Base-by-base conservation (phyloP, 2,797 vertebrate genomes). In the Pseudopleuronectes americanus region DNA sequence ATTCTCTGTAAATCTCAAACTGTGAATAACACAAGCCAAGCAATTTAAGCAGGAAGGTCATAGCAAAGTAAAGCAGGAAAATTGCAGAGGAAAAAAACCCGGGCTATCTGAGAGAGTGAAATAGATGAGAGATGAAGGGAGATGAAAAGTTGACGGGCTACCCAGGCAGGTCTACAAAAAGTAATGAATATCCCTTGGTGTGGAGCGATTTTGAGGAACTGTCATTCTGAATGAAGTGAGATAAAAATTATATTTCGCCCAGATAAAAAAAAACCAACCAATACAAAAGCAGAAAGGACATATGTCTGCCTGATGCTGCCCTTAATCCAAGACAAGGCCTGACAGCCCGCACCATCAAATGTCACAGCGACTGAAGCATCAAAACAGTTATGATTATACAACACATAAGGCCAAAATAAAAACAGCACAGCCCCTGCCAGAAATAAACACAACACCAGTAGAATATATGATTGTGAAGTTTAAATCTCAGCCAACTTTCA, bases 21-120 rank as follows among this genome's bases (percentile, higher is more conserved):
- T 93, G 92, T 93, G 93, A 94, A 94, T 93, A 94, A 94, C 93
- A 93, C 90, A 91, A 94, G 92, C 90, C 89, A 92, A 92, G 93
- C 93, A 94, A 93, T 94, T 93, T 94, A 92, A 78, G 83, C 86
- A 84, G 87, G 92, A 94, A 94, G 94, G 94, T 95, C 93, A 94
- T 90, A 90, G 91, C 88, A 92, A 93, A 93, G 93, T 90, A 93
- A 94, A 92, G 91, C 87, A 79, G 79, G 85, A 86, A 91, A 92
- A 93, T 76, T 88, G 82, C 84, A 76, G 28, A 19, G 21, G 64
- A 74, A 86, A 91, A 43, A 85, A 90, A 89, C 68, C 75, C 43
- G 52, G 89, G 81, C 85, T 93, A 92, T 93, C 90, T 89, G 91
- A 89, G 89, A 90, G 88, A 92, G 90, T 92, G 91, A 93, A 94